Evolutionary conservation across 2,113 vertebrate genomes (phyloP), one percentile per base, ranked within the genome.

Genomic region (Gymnogyps californianus): DNA sequence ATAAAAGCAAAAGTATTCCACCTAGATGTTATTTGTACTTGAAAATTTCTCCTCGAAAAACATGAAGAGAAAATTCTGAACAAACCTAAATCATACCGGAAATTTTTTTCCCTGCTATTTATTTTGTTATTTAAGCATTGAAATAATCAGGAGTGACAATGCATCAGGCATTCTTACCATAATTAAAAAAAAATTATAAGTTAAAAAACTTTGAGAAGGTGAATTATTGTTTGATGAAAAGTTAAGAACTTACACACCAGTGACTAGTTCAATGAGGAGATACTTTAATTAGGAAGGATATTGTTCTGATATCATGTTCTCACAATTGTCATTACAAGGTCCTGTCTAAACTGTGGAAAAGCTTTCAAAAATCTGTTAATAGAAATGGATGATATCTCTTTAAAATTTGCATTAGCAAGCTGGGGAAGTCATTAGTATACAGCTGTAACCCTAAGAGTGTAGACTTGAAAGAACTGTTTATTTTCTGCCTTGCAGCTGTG

Each of bases 401-500:
- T 97, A 96, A 96, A 96, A 93, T 84, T 79, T 95, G 12, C 34
- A 77, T 93, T 86, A 89, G 46, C 62, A 76, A 82, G 55, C 91
- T 77, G 54, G 42, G 55, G 66, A 95, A 91, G 52, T 95, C 93
- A 96, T 97, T 94, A 97, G 54, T 94, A 91, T 83, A 96, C 85
- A 96, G 91, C 87, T 97, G 95, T 93, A 97, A 84, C 71, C 89
- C 87, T 95, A 90, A 92, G 92, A 96, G 86, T 67, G 71, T 78
- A 89, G 86, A 91, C 92, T 97, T 97, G 91, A 95, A 97, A 97
- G 89, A 92, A 95, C 62, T 97, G 96, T 95, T 97, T 96, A 96
- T 96, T 97, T 97, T 96, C 91, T 97, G 83, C 94, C 96, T 97
- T 95, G 95, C 94, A 97, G 96, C 97, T 97, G 96, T 93, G 92